A percentile compares a stretch with the other conserved stretches of the same genome.
These are phyloP conservation scores for Agonopterix heracliana DNA, from an alignment of 2,888 invertebrate genomes.

Conservation along the genomic window DNA sequence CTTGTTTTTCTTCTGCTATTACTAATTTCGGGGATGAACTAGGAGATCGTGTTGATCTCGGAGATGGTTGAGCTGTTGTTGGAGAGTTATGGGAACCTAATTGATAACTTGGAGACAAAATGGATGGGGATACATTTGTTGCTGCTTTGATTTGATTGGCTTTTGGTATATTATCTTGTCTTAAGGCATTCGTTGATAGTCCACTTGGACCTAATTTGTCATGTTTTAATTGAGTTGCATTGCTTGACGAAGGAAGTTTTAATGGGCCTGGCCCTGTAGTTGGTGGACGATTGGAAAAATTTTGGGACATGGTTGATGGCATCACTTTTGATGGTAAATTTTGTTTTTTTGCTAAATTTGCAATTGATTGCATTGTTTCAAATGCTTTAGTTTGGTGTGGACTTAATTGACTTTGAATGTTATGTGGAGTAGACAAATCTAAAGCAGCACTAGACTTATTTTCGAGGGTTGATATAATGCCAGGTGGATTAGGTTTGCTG, in stretches of 20 bases:
- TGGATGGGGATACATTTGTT: conserved; percentile 31
- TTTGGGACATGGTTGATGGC: conserved; percentile 42
- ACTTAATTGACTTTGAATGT: conserved; percentile 53
- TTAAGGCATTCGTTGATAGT: conserved; percentile 30
- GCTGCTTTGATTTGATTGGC: conserved; percentile 37
- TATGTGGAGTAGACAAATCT: conserved; percentile 67
- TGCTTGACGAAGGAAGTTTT: conserved; percentile 50
- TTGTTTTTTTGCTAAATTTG: conserved; percentile 70
- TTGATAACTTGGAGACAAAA: conserved; percentile 45
- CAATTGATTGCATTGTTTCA: conserved; percentile 73
- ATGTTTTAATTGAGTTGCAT: conserved; percentile 47
- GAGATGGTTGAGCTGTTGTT: conserved; percentile 49
- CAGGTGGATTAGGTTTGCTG: conserved; percentile 34
- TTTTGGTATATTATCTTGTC: conserved; percentile 46
- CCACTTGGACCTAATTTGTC: conserved; percentile 42
- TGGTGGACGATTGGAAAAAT: conserved; percentile 48
- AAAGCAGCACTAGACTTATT: conserved; percentile 59
- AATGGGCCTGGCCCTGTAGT: conserved; percentile 38
- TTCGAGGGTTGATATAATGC: conserved; percentile 27
- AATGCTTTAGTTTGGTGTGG: conserved; percentile 65
- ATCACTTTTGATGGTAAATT: conserved; percentile 50
- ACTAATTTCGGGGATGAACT: conserved; percentile 71
- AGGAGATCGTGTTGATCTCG: conserved; percentile 65
- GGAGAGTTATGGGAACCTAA: conserved; percentile 39
- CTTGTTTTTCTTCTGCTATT: conserved; percentile 70